A percentile compares a stretch with the other conserved stretches of the same genome.
These are phyloP conservation scores for Eumaeus atala DNA, from an alignment of 1,140 invertebrate genomes.

Conservation along the genomic window DNA sequence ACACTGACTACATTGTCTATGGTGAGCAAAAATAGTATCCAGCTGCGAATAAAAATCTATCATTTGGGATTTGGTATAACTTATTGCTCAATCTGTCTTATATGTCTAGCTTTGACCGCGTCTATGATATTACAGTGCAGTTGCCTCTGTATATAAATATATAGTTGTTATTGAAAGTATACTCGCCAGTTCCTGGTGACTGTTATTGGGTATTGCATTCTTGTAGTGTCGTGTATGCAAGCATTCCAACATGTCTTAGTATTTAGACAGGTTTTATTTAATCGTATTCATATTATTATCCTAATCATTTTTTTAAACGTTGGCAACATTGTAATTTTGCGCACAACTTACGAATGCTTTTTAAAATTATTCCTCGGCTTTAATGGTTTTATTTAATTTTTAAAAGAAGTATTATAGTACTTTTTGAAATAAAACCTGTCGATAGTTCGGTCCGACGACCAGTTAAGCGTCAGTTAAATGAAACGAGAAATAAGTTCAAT, in stretches of 20 bases:
- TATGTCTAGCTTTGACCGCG: constrained; percentile 34
- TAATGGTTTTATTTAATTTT: not conserved
- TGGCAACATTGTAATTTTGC: constrained; percentile 7
- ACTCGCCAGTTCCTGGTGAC: constrained; percentile 5
- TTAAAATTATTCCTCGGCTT: not conserved
- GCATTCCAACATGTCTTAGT: constrained; percentile 37
- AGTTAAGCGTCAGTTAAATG: constrained; percentile 15
- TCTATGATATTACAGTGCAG: constrained; percentile 59
- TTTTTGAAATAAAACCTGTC: constrained; percentile 10
- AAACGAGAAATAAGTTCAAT: constrained; percentile 50
- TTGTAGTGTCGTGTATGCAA: constrained; percentile 37
- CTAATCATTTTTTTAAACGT: constrained; percentile 1
- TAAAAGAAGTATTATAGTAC: not conserved
- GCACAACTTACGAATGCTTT: not conserved
- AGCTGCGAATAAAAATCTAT: too few relatives aligned
- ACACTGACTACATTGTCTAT: too few relatives aligned
- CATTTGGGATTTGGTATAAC: constrained; percentile 1
- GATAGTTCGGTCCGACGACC: constrained; percentile 2
- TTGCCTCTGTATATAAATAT: constrained; percentile 34
- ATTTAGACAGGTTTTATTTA: constrained; percentile 28
- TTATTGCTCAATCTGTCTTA: not conserved
- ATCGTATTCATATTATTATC: not conserved
- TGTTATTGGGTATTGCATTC: constrained; percentile 19
- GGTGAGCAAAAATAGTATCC: too few relatives aligned
- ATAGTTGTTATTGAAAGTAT: constrained; percentile 27